Conservation (phyloP, 2,113 vertebrate species). For the Leptobrachium ailaonicum region DNA sequence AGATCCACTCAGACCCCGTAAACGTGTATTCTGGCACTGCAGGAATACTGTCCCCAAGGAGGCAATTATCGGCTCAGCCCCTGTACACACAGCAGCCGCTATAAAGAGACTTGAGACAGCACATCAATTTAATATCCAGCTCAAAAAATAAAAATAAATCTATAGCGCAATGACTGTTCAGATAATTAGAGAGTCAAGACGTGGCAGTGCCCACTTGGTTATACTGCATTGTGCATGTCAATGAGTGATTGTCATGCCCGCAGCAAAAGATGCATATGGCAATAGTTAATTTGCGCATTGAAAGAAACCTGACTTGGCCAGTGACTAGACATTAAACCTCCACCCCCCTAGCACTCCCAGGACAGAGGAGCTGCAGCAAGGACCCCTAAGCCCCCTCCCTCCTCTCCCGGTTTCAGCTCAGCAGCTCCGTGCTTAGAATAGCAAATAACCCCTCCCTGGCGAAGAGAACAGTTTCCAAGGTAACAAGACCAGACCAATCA, state of each 20-base stretch:
- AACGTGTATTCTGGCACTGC: conserved; percentile 5
- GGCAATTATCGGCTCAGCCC: conserved; percentile 19
- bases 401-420: conserved; percentile 61
- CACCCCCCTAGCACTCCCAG: conserved; percentile 26
- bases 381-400: conserved; percentile 48
- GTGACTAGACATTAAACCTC: conserved; percentile 4
- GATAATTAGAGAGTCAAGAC: not conserved
- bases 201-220: not conserved
- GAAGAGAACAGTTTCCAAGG: conserved; percentile 66
- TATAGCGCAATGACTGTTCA: not conserved
- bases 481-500: conserved; percentile 64
- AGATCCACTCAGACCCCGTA: not conserved
- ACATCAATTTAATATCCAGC: not conserved
- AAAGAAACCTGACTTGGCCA: not conserved
- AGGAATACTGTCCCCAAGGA: conserved; percentile 21
- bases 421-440: conserved; percentile 73
- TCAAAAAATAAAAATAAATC: not conserved
- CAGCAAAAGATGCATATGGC: too few species aligned
- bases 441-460: conserved; percentile 70
- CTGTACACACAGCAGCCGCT: not conserved
- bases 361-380: conserved; percentile 54
- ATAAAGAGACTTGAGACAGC: conserved; percentile 15
- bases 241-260: too few species aligned
- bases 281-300: too few species aligned
- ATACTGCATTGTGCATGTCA: too few species aligned